These are phyloP conservation scores for Alectura lathami DNA, from an alignment of 2,113 vertebrate genomes.

Conservation along the genomic window DNA sequence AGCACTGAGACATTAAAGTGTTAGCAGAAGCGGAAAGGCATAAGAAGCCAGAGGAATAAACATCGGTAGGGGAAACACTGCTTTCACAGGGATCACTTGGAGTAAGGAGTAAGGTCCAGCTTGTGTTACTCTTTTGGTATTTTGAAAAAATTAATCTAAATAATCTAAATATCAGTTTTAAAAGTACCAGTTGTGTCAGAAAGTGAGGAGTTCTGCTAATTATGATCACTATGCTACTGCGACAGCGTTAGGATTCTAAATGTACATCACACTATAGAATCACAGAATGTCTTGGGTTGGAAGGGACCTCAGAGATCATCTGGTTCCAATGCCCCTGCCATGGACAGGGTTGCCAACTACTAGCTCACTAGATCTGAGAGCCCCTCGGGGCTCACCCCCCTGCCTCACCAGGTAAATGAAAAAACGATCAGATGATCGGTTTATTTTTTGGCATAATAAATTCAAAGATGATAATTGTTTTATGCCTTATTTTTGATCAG, in stretches of 20 bases:
- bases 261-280: not conserved
- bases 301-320: too few species aligned
- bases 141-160: not conserved
- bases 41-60: conserved; percentile 32
- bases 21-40: conserved; percentile 49
- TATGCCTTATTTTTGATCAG: not conserved
- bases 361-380: too few species aligned
- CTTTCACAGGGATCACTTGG: not conserved
- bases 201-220: not conserved
- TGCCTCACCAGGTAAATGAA: too few species aligned
- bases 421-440: not conserved
- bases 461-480: not conserved
- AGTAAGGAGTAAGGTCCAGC: not conserved
- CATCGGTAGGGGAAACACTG: not conserved
- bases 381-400: too few species aligned
- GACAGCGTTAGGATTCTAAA: not conserved
- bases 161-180: not conserved
- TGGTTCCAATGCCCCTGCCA: too few species aligned
- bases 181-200: not conserved
- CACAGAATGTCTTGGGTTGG: too few species aligned
- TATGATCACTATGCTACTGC: not conserved
- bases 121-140: not conserved
- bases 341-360: too few species aligned
- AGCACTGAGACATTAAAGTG: conserved; percentile 55
- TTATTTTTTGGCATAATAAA: not conserved